These are phyloP conservation scores for Spongia lamella DNA, from an alignment of 37 sponge, comb jelly and placozoan species.

Conservation along the genomic window DNA sequence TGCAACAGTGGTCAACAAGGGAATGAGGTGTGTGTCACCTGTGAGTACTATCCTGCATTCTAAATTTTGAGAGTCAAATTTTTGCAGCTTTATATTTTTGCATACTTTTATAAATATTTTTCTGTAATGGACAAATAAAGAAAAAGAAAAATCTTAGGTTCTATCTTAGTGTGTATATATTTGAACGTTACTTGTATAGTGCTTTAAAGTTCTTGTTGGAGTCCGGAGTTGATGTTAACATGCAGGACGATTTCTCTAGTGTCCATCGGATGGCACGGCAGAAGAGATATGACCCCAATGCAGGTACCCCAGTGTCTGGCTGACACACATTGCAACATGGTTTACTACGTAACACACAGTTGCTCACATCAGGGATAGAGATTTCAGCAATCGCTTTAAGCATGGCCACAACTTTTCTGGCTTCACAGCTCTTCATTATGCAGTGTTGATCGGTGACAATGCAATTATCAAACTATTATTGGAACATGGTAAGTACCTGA, in stretches of 20 bases:
- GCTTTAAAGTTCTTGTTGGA: slow-evolving; percentile 53
- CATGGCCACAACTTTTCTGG: slow-evolving; percentile 75
- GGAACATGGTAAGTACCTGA: slow-evolving; percentile 22
- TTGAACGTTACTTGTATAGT: background rate
- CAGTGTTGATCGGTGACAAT: slow-evolving; percentile 61
- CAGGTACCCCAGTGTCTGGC: slow-evolving; percentile 17
- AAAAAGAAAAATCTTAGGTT: background rate
- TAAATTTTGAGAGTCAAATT: background rate
- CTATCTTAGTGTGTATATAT: background rate
- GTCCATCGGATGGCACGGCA: slow-evolving; percentile 51
- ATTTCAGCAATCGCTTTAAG: slow-evolving; percentile 60
- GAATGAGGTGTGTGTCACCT: slow-evolving; percentile 18
- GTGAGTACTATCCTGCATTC: background rate
- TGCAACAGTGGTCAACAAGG: slow-evolving; percentile 61
- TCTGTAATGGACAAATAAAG: background rate
- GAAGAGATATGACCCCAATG: slow-evolving; percentile 1
- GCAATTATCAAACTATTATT: slow-evolving; percentile 59
- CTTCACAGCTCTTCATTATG: slow-evolving; percentile 93
- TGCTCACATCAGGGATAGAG: slow-evolving; percentile 53
- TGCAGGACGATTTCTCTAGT: slow-evolving; percentile 75
- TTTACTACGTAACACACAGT: slow-evolving; percentile 33
- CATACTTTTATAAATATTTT: background rate
- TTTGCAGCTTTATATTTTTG: background rate
- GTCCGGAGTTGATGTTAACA: slow-evolving; percentile 78
- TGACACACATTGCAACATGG: too few species aligned